These are phyloP conservation scores for Holacanthella duospinosa DNA, from an alignment of 2,888 invertebrate species.

Conservation along the genomic window DNA sequence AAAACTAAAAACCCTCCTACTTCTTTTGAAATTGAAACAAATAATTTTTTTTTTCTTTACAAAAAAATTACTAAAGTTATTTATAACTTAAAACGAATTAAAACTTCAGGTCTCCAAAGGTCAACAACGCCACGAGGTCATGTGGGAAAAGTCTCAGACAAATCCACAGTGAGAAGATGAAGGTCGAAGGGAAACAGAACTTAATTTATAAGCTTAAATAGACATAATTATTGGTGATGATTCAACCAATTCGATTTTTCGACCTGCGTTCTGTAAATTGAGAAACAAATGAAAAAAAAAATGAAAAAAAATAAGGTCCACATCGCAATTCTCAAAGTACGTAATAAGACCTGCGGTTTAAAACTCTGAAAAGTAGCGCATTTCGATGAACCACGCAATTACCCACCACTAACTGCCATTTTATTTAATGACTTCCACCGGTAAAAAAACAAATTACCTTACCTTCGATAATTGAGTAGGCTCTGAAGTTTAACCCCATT, in stretches of 20 bases:
- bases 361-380: no score
- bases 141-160: neutral
- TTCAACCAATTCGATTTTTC: slow-evolving; percentile 16
- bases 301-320: neutral
- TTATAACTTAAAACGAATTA: neutral
- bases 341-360: no score
- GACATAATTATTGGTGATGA: neutral
- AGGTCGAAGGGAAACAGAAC: neutral
- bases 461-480: neutral
- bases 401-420: no score
- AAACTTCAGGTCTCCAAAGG: neutral
- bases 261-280: slow-evolving; percentile 37
- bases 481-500: neutral
- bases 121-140: neutral
- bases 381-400: no score
- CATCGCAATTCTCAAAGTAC: no score
- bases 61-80: slow-evolving; percentile 2
- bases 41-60: no score
- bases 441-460: neutral
- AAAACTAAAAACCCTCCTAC: no score
- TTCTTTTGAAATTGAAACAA: no score
- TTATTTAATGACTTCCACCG: no score
- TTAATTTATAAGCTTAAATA: neutral
- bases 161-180: neutral
- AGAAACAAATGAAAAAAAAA: slow-evolving; percentile 16